These are phyloP conservation scores for Peribatodes rhomboidaria DNA, from an alignment of 2,888 invertebrate genomes.

Conservation along the genomic window DNA sequence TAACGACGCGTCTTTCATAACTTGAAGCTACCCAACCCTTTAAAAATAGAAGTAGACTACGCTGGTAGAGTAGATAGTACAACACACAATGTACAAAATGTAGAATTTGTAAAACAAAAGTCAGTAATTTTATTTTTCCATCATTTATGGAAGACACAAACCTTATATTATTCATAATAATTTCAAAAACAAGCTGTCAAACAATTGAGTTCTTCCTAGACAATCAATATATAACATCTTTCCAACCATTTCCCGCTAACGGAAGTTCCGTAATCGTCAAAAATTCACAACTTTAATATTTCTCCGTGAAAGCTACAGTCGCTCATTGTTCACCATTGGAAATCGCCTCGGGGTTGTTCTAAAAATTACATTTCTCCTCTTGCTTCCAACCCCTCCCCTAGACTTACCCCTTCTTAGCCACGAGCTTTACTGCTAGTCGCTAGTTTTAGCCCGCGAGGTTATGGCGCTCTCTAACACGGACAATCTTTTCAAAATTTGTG, in stretches of 20 bases:
- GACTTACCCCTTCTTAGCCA: slow-evolving; percentile 5
- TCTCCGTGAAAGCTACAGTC: slow-evolving; percentile 51
- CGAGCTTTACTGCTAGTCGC: slow-evolving; percentile 9
- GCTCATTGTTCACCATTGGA: slow-evolving; percentile 60
- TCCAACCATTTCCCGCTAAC: not conserved
- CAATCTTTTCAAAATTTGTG: too few species aligned
- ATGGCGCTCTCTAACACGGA: too few species aligned
- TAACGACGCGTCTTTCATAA: too few species aligned
- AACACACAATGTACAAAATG: too few species aligned
- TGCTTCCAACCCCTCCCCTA: slow-evolving; percentile 6
- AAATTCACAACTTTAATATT: slow-evolving; percentile 34
- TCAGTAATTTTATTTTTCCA: too few species aligned
- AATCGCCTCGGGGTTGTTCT: slow-evolving; percentile 66
- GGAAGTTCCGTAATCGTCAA: slow-evolving; percentile 9
- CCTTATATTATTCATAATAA: too few species aligned
- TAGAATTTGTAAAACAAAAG: too few species aligned
- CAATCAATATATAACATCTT: not conserved
- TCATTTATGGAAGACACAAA: too few species aligned
- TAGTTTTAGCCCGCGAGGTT: slow-evolving; percentile 45
- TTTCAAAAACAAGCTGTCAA: too few species aligned
- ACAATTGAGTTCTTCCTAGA: not conserved
- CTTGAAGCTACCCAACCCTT: too few species aligned
- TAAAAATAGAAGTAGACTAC: too few species aligned
- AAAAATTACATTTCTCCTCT: slow-evolving; percentile 73
- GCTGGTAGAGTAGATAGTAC: too few species aligned